Base-by-base conservation (phyloP, 2,113 vertebrate genomes). In the Pituophis catenifer region DNA sequence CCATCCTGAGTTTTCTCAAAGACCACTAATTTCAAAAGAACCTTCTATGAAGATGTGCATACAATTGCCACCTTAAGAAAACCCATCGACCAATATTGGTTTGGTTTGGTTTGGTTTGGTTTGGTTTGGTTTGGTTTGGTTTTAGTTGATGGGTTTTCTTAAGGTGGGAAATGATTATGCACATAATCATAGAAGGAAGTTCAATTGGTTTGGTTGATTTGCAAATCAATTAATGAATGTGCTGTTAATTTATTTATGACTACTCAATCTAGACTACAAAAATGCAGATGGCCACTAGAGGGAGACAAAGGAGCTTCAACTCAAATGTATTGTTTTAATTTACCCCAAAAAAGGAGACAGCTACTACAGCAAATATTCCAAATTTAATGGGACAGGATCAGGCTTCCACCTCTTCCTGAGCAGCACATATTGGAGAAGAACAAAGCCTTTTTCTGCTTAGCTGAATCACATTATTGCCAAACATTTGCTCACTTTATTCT, bases 381-480 rank as follows among this genome's bases (percentile, higher is more conserved):
- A 23, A 21, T 3, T 1, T 65, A 1, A 94, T 70, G 5, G 19
- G 86, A 13, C 55, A 89, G 55, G 52, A 50, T 0, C n/a, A 53
- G 89, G 92, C 7, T 3, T 10, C n/a, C 29, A 93, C 55, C 89
- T 75, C 11, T 26, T 24, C 1, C 52, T 88, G 29, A 12, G 57
- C 7, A 38, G 3, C 8, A 70, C 10, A 90, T 0, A 92, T 24
- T 7, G 86, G 8, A 75, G 62, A 59, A 88, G 23, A 58, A 26
- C 9, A 88, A 89, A 90, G 0, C 1, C 19, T 7, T 23, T 50
- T 8, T 1, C 88, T 9, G 38, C 5, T 70, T 59, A 87, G n/a
- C 44, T 94, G n/a, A 53, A 17, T 93, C 23, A 21, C 92, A 53
- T 88, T 94, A 92, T 8, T 93, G 33, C 38, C 89, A 87, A 95